Percentiles rank a stretch among this genome's conserved stretches.
phyloP scores from a whole-genome alignment of 2,797 vertebrate genomes.

The Pelobates cultripes region DNA sequence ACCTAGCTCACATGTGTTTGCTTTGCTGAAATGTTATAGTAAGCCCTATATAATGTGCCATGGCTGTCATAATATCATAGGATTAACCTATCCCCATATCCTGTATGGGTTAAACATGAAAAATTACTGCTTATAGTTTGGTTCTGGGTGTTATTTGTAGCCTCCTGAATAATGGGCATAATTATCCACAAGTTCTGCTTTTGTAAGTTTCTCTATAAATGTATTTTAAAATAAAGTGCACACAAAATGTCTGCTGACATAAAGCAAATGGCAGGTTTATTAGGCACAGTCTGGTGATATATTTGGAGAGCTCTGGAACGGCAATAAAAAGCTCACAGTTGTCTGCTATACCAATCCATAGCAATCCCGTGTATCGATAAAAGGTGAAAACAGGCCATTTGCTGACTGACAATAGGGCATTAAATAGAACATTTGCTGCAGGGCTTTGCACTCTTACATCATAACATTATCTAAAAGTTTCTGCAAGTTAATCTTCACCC shows the following conservation, averaged over 20 bases:
- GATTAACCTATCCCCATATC: too few species aligned
- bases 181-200: conserved; percentile 45
- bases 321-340: conserved; percentile 41
- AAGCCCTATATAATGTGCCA: too few species aligned
- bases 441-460: conserved; percentile 21
- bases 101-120: background rate
- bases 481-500: background rate
- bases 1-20: too few species aligned
- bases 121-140: background rate
- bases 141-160: conserved; percentile 5
- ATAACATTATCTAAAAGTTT: background rate
- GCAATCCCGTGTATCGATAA: conserved; percentile 37
- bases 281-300: conserved; percentile 39
- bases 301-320: conserved; percentile 11
- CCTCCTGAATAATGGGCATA: conserved; percentile 32
- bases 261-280: conserved; percentile 38
- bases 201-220: conserved; percentile 32
- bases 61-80: too few species aligned
- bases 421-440: conserved; percentile 49
- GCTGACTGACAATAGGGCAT: conserved; percentile 45
- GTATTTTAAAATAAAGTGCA: conserved; percentile 16
- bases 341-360: conserved; percentile 15
- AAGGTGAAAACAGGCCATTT: conserved; percentile 44
- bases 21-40: too few species aligned
- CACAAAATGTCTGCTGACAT: conserved; percentile 11